These are phyloP conservation scores for Sapayoa aenigma DNA, from an alignment of 2,113 vertebrate genomes.

Conservation along the genomic window DNA sequence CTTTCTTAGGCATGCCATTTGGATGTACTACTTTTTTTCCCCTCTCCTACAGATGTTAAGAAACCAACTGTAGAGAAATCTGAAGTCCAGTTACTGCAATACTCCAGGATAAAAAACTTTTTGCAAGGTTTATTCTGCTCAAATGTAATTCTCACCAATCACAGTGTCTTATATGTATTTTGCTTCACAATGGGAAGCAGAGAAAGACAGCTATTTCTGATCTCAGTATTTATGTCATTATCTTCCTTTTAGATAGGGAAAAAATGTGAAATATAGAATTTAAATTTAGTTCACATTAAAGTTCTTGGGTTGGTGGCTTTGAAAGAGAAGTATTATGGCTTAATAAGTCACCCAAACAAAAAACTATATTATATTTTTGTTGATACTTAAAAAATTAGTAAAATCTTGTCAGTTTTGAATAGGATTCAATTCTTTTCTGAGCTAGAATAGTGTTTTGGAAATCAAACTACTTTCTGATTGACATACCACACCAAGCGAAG, in stretches of 20 bases:
- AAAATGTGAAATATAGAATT: background rate
- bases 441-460: background rate
- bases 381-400: background rate
- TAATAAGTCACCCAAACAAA: background rate
- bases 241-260: background rate
- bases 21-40: background rate
- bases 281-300: background rate
- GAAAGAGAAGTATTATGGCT: background rate
- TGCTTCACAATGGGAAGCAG: background rate
- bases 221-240: background rate
- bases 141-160: background rate
- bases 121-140: background rate
- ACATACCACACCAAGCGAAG: background rate
- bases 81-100: background rate
- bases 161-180: background rate
- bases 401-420: background rate
- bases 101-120: background rate
- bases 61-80: background rate
- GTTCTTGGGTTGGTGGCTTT: background rate
- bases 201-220: background rate
- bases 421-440: background rate
- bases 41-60: background rate
- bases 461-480: background rate
- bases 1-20: constrained; percentile 8
- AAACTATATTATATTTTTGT: background rate